These are phyloP conservation scores for Diaphora mendica DNA, from an alignment of 2,888 invertebrate genomes.

Conservation along the genomic window DNA sequence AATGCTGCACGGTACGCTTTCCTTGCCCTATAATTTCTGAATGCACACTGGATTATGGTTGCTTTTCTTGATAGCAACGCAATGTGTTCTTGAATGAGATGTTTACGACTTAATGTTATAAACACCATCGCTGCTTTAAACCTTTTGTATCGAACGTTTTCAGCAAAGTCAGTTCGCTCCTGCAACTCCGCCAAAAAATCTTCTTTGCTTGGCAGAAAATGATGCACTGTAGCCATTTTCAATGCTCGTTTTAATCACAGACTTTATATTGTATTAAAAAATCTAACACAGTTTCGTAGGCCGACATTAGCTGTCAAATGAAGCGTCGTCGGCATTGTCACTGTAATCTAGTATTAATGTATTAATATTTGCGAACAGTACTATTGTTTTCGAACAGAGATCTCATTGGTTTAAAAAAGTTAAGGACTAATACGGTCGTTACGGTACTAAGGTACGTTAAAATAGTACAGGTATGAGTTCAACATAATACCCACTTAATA, in stretches of 20 bases:
- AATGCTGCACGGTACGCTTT: constrained; percentile 68
- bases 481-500: neutral
- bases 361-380: neutral
- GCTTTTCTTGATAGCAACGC: constrained; percentile 74
- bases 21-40: constrained; percentile 68
- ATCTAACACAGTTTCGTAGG: neutral
- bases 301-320: constrained; percentile 1
- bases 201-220: constrained; percentile 58
- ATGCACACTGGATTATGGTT: constrained; percentile 75
- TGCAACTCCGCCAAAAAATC: constrained; percentile 71
- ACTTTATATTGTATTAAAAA: neutral
- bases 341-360: neutral
- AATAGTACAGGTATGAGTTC: neutral
- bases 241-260: constrained; percentile 8
- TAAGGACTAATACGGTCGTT: too few relatives aligned
- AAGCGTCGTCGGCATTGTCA: neutral
- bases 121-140: constrained; percentile 70
- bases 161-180: constrained; percentile 63
- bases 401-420: neutral
- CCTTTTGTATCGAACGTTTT: constrained; percentile 59
- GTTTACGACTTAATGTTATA: constrained; percentile 71
- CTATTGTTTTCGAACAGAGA: neutral
- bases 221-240: constrained; percentile 71
- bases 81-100: constrained; percentile 73
- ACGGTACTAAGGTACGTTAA: neutral